phyloP scores from a whole-genome alignment of 2,888 invertebrate genomes.

The Drosophila birchii region DNA sequence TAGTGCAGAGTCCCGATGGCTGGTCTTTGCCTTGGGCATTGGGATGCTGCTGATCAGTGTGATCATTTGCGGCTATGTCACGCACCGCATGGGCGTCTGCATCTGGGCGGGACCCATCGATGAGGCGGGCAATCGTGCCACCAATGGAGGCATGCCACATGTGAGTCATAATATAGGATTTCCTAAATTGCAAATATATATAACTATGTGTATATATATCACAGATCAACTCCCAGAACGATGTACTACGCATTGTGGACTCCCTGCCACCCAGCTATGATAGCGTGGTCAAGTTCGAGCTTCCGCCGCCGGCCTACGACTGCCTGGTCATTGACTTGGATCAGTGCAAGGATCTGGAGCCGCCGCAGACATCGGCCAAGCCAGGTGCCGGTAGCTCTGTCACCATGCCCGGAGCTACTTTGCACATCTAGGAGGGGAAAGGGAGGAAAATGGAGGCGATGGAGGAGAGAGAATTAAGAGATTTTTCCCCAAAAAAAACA shows the following conservation, averaged over 20 bases:
- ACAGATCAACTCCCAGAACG: slow-evolving; percentile 84
- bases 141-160: slow-evolving; percentile 68
- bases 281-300: slow-evolving; percentile 83
- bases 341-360: slow-evolving; percentile 73
- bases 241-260: slow-evolving; percentile 83
- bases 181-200: not conserved
- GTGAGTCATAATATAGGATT: slow-evolving; percentile 56
- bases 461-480: slow-evolving; percentile 79
- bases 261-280: slow-evolving; percentile 85
- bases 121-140: slow-evolving; percentile 77
- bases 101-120: slow-evolving; percentile 85
- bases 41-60: slow-evolving; percentile 84
- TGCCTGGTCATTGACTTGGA: slow-evolving; percentile 83
- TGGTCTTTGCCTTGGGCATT: slow-evolving; percentile 84
- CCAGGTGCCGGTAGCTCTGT: slow-evolving; percentile 3
- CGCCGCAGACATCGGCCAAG: slow-evolving; percentile 70
- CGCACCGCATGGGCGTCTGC: slow-evolving; percentile 85
- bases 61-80: slow-evolving; percentile 85
- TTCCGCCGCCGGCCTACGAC: slow-evolving; percentile 84
- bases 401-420: slow-evolving; percentile 53
- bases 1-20: slow-evolving; percentile 83
- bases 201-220: not conserved
- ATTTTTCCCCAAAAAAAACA: slow-evolving; percentile 57
- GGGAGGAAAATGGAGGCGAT: not conserved
- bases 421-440: slow-evolving; percentile 72